Percentiles rank a stretch among this genome's conserved stretches.
phyloP scores from a whole-genome alignment of 2,888 invertebrate genomes.

The Caenorhabditis imperialis region DNA sequence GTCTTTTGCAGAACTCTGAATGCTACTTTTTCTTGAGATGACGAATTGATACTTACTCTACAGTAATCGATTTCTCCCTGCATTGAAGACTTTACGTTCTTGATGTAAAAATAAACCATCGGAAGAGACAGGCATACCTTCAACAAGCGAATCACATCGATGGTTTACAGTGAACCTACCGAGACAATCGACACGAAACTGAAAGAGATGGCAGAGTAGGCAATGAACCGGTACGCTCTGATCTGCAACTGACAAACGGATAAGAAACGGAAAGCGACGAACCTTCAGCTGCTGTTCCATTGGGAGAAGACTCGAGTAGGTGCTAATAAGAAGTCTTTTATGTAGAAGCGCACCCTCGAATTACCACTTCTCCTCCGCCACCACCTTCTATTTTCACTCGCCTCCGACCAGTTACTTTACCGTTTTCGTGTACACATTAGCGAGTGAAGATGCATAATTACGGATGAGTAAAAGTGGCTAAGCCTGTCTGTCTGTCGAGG shows the following conservation, averaged over 20 bases:
- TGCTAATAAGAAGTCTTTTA: conserved; percentile 2
- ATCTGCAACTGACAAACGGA: too few relatives aligned
- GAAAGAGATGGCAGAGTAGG: conserved; percentile 50
- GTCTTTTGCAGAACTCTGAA: conserved; percentile 46
- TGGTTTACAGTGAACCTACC: conserved; percentile 1
- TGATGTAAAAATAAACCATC: conserved; percentile 40
- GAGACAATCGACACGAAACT: conserved; percentile 46
- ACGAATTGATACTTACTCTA: conserved; percentile 18
- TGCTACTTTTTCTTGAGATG: not conserved
- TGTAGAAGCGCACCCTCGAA: not conserved
- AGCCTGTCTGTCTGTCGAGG: not conserved
- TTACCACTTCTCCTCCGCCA: not conserved
- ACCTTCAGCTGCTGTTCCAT: conserved; percentile 33
- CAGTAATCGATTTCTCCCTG: conserved; percentile 47
- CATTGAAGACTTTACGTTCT: conserved; percentile 22
- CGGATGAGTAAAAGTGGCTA: not conserved
- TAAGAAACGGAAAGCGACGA: not conserved
- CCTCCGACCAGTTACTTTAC: conserved; percentile 22
- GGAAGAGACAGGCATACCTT: conserved; percentile 50
- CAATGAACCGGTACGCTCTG: conserved; percentile 51
- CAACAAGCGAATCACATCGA: not conserved
- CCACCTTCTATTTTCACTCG: not conserved
- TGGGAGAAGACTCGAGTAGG: not conserved
- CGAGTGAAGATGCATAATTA: conserved; percentile 7
- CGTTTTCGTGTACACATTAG: conserved; percentile 19